phyloP scores from a whole-genome alignment of 92 coral and sea anemone genomes.

The Phenganax stokvisi region DNA sequence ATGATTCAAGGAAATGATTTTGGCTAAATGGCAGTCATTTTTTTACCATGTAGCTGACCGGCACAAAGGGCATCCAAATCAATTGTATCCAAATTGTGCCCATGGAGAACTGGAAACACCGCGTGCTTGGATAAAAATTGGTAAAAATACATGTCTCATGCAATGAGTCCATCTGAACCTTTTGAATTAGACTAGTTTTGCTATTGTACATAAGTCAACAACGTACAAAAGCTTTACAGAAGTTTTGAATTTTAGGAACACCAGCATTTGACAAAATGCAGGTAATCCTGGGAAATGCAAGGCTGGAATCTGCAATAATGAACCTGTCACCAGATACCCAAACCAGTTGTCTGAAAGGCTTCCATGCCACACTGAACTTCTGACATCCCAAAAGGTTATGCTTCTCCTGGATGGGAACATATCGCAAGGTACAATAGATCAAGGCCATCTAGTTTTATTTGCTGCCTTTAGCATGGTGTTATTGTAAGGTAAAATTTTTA shows the following conservation, averaged over 20 bases:
- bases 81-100: too few species aligned
- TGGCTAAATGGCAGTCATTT: not conserved
- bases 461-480: too few species aligned
- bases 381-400: slow-evolving; percentile 1
- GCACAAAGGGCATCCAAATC: not conserved
- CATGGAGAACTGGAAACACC: not conserved
- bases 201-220: too few species aligned
- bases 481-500: too few species aligned
- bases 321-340: not conserved
- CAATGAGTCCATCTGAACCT: not conserved
- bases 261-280: not conserved
- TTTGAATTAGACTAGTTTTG: not conserved
- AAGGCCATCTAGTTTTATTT: too few species aligned
- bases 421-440: not conserved
- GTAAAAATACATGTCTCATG: not conserved
- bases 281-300: not conserved
- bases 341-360: not conserved
- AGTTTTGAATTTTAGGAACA: not conserved
- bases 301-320: not conserved
- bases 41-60: not conserved
- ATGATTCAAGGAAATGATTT: not conserved
- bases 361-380: not conserved
- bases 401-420: not conserved
- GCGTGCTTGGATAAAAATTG: not conserved
- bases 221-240: too few species aligned